Conservation (phyloP, 2,888 invertebrate genomes). For the Craniophora ligustri region DNA sequence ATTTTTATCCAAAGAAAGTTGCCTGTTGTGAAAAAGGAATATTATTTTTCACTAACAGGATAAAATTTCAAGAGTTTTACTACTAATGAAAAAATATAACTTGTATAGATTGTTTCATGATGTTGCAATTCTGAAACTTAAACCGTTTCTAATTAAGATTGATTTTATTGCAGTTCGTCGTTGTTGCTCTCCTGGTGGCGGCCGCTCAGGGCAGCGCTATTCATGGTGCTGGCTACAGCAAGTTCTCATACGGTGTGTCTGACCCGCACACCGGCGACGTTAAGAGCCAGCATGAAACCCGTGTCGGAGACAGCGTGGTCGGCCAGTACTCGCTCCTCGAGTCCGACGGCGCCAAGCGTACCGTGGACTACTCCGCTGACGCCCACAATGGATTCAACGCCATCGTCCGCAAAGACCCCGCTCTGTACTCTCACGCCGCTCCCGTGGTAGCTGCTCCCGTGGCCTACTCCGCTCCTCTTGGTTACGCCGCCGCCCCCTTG, state of each 20-base stretch:
- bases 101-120: too few relatives aligned
- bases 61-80: too few relatives aligned
- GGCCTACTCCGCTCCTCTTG: constrained; percentile 53
- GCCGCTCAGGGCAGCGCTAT: constrained; percentile 79
- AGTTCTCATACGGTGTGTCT: constrained; percentile 83
- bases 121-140: too few relatives aligned
- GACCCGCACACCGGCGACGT: constrained; percentile 86
- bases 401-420: constrained; percentile 84
- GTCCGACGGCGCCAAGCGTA: constrained; percentile 87
- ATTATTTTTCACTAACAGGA: too few relatives aligned
- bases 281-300: constrained; percentile 89
- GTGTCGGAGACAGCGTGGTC: constrained; percentile 84
- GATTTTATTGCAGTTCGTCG: constrained; percentile 76
- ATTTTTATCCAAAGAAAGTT: constrained; percentile 2
- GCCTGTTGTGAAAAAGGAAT: background rate
- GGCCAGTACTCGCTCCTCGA: constrained; percentile 89
- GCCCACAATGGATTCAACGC: constrained; percentile 88
- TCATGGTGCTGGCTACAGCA: constrained; percentile 77
- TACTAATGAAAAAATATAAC: too few relatives aligned
- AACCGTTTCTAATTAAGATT: background rate
- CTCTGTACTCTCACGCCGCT: constrained; percentile 61
- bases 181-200: constrained; percentile 81
- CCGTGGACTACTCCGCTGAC: constrained; percentile 88
- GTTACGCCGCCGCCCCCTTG: too few relatives aligned
- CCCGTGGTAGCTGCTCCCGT: constrained; percentile 70